phyloP scores from a whole-genome alignment of 2,797 vertebrate species.

The Cryptoblepharus egeriae region DNA sequence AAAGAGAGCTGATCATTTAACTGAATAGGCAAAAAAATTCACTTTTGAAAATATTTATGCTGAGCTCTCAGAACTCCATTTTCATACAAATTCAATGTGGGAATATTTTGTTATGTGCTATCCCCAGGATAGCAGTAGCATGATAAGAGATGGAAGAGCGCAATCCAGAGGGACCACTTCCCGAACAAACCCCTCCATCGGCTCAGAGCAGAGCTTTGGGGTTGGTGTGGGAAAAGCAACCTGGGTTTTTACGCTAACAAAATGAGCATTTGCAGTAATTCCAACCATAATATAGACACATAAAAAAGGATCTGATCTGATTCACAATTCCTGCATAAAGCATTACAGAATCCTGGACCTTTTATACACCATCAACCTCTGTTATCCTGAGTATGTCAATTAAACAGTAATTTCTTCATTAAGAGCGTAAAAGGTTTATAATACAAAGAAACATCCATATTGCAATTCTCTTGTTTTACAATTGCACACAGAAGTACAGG shows the following conservation, averaged over 20 bases:
- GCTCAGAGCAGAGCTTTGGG: neutral
- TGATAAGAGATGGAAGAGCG: slow-evolving; percentile 56
- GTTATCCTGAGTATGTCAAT: slow-evolving; percentile 98
- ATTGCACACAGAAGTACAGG: slow-evolving; percentile 85
- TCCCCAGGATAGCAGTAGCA: slow-evolving; percentile 70
- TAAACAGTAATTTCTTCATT: slow-evolving; percentile 88
- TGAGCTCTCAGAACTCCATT: slow-evolving; percentile 60
- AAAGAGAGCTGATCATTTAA: slow-evolving; percentile 64
- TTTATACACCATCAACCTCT: slow-evolving; percentile 84
- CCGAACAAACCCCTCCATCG: neutral
- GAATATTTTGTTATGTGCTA: slow-evolving; percentile 68
- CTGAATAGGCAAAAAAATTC: slow-evolving; percentile 64
- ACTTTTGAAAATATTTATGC: slow-evolving; percentile 54
- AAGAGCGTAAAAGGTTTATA: slow-evolving; percentile 90
- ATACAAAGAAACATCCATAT: slow-evolving; percentile 89
- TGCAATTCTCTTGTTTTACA: slow-evolving; percentile 84
- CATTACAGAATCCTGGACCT: slow-evolving; percentile 79
- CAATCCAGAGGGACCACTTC: neutral
- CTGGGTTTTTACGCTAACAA: neutral
- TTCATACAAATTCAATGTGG: slow-evolving; percentile 52
- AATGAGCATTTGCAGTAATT: slow-evolving; percentile 71
- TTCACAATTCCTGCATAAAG: slow-evolving; percentile 79
- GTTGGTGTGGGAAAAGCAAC: neutral
- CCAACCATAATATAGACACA: slow-evolving; percentile 52
- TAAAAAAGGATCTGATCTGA: slow-evolving; percentile 65